phyloP scores from a whole-genome alignment of 2,797 vertebrate species.

The Paramormyrops hopkinsi region DNA sequence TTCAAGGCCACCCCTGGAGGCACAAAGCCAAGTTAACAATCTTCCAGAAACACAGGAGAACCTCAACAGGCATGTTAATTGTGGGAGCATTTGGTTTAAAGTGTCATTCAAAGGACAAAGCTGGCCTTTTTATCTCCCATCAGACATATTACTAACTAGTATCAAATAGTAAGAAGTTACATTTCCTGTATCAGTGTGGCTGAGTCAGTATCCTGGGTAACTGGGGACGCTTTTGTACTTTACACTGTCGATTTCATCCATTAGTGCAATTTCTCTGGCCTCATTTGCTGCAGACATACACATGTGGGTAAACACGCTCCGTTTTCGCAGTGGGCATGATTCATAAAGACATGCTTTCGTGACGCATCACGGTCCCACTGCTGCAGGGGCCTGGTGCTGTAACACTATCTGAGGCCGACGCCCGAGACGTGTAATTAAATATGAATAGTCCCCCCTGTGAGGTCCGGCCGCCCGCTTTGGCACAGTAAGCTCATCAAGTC shows the following conservation, averaged over 20 bases:
- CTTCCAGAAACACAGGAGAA: not conserved
- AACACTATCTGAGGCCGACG: conserved; percentile 52
- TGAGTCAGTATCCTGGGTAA: not conserved
- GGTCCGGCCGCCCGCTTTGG: conserved; percentile 55
- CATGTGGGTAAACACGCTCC: not conserved
- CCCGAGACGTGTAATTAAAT: conserved; percentile 67
- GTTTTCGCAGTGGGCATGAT: not conserved
- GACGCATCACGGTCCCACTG: not conserved
- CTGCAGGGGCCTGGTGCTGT: conserved; percentile 38
- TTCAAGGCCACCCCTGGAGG: not conserved
- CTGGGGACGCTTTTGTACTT: not conserved
- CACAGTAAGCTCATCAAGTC: conserved; percentile 60
- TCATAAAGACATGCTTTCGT: not conserved
- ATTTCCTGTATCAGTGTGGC: conserved; percentile 21
- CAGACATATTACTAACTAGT: not conserved
- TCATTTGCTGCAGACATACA: not conserved
- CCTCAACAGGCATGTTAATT: not conserved
- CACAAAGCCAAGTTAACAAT: not conserved
- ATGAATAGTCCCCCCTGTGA: conserved; percentile 61
- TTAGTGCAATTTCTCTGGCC: not conserved
- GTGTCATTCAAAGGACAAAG: not conserved
- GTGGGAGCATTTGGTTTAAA: not conserved
- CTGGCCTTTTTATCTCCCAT: not conserved
- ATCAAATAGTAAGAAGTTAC: not conserved
- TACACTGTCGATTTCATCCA: not conserved